Percentiles rank a stretch among this genome's conserved stretches.
Evolutionary conservation across 2,113 vertebrate genomes (phyloP).

Genomic region (Tauraco erythrolophus): DNA sequence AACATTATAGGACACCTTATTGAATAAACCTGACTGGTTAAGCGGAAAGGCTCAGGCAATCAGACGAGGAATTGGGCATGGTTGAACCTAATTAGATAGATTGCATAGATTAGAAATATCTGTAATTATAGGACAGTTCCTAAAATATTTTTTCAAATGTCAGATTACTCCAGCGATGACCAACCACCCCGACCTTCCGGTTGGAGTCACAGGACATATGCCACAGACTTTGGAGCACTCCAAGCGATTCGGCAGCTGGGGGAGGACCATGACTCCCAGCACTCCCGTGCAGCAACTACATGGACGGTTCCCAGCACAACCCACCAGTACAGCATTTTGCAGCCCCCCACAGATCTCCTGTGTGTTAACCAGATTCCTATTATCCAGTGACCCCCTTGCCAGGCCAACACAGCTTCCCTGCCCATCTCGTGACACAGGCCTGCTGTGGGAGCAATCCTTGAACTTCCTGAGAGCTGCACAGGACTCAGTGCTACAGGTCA

Average conservation of each 20-base stretch:
- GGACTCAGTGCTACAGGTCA: background rate
- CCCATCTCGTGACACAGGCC: background rate
- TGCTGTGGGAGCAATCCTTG: background rate
- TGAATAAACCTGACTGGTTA: slow-evolving; percentile 62
- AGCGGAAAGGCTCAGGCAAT: slow-evolving; percentile 44
- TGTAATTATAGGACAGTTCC: slow-evolving; percentile 28
- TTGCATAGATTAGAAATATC: slow-evolving; percentile 50
- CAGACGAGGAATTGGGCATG: slow-evolving; percentile 43
- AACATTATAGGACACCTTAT: slow-evolving; percentile 62
- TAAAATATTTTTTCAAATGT: slow-evolving; percentile 56
- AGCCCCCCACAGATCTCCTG: background rate
- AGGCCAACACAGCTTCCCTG: background rate
- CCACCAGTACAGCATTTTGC: fast-evolving
- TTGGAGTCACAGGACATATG: background rate
- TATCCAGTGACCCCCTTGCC: background rate
- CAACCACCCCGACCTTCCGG: fast-evolving
- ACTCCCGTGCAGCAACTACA: background rate
- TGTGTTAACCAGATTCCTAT: background rate
- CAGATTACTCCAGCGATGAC: background rate
- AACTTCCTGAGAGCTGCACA: background rate
- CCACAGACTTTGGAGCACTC: background rate
- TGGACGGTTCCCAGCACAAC: background rate
- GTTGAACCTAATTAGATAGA: slow-evolving; percentile 57
- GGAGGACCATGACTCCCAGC: background rate
- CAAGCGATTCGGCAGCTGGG: background rate